Evolutionary conservation across 2,797 vertebrate genomes (phyloP).

Genomic region (Mastacembelus armatus): DNA sequence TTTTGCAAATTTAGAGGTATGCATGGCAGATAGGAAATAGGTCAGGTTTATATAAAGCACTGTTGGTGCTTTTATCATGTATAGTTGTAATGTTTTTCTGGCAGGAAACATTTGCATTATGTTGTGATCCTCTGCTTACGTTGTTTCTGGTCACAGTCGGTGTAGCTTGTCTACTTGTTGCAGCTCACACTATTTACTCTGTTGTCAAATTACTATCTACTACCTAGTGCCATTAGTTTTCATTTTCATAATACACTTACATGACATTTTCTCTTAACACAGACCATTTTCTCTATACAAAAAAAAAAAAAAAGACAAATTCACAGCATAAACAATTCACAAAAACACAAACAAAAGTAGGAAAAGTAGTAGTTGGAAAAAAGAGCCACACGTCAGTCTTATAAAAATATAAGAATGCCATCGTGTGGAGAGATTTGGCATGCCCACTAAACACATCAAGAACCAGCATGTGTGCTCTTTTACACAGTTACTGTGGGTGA

Average conservation of each 20-base stretch:
- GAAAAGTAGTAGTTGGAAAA: no score
- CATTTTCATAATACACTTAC: constrained; percentile 1
- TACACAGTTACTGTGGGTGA: constrained; percentile 19
- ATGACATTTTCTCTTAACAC: constrained; percentile 13
- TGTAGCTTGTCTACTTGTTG: no score
- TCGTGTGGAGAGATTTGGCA: constrained; percentile 66
- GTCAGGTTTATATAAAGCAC: no score
- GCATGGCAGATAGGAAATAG: no score
- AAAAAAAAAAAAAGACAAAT: neutral
- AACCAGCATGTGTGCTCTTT: constrained; percentile 40
- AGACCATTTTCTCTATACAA: rapidly evolving
- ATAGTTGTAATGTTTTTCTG: neutral
- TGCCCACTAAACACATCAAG: constrained; percentile 52
- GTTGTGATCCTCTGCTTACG: no score
- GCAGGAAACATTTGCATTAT: neutral
- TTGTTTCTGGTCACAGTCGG: no score
- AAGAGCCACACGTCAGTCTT: constrained; percentile 30
- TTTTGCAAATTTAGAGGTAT: no score
- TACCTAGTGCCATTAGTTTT: neutral
- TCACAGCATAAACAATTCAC: constrained; percentile 13
- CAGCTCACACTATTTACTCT: neutral
- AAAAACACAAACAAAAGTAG: constrained; percentile 29
- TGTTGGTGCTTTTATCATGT: neutral
- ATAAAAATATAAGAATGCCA: constrained; percentile 60
- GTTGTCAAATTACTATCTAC: no score